Evolutionary conservation across 1,140 invertebrate species (phyloP).

Genomic region (Pogonomyrmex californicus): DNA sequence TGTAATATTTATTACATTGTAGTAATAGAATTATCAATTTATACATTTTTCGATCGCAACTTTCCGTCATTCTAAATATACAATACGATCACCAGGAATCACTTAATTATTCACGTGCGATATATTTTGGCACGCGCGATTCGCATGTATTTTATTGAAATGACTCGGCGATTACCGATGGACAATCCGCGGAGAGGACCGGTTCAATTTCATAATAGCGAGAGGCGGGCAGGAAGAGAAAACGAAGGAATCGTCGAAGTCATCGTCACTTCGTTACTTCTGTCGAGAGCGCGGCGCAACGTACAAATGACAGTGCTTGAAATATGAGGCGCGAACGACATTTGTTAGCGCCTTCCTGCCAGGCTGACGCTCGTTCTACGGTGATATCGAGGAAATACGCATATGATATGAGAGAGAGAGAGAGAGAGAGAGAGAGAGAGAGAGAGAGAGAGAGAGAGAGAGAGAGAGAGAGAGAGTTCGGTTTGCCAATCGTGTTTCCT

Average conservation of each 20-base stretch:
- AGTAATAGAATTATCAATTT: neutral
- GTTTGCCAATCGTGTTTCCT: conserved; percentile 46
- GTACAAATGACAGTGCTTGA: conserved; percentile 58
- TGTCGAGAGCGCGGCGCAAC: conserved; percentile 44
- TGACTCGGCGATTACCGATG: conserved; percentile 33
- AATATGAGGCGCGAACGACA: conserved; percentile 69
- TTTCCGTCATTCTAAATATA: neutral
- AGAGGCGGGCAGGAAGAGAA: conserved; percentile 48
- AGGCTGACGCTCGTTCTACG: conserved; percentile 43
- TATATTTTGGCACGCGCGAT: neutral
- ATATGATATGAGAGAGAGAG: conserved; percentile 14
- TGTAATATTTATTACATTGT: neutral
- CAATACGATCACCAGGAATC: neutral
- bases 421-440: neutral
- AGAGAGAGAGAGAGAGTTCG: neutral
- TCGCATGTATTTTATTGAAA: conserved; percentile 7
- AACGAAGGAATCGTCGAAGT: conserved; percentile 52
- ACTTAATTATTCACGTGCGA: conserved; percentile 2
- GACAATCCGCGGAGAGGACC: conserved; percentile 44
- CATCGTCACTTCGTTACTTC: conserved; percentile 64
- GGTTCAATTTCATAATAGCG: conserved; percentile 58
- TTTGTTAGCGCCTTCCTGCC: conserved; percentile 66
- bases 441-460: conserved; percentile 21
- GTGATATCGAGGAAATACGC: conserved; percentile 62
- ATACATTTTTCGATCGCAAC: neutral